A percentile compares a stretch with the other conserved stretches of the same genome.
Conservation (phyloP, 2,113 vertebrate genomes). For the Ardeotis arabs region DNA sequence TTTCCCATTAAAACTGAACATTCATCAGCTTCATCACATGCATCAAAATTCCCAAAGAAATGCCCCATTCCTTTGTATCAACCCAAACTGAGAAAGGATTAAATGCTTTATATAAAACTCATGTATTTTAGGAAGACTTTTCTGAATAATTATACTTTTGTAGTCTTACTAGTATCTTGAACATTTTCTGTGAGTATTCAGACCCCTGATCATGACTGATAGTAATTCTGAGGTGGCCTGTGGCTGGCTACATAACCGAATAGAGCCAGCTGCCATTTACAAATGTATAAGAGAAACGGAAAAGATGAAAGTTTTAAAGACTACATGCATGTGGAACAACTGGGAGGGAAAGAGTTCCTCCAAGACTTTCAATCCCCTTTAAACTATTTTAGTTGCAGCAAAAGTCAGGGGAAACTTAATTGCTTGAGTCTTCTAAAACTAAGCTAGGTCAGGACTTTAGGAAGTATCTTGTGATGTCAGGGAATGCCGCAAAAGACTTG, state of each 20-base stretch:
- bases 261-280: not conserved
- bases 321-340: not conserved
- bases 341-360: not conserved
- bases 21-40: not conserved
- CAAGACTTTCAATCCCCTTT: not conserved
- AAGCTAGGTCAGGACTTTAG: not conserved
- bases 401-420: not conserved
- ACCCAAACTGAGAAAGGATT: not conserved
- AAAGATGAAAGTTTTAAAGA: not conserved
- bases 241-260: rapidly evolving
- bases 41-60: not conserved
- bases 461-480: not conserved
- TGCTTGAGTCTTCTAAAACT: not conserved
- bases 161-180: not conserved
- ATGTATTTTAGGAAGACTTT: not conserved
- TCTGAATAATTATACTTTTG: not conserved
- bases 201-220: not conserved
- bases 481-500: not conserved
- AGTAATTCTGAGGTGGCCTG: not conserved
- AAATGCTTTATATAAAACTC: not conserved
- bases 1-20: not conserved
- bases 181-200: not conserved
- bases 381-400: not conserved
- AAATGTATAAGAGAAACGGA: not conserved
- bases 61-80: not conserved